Percentiles rank a stretch among this genome's conserved stretches.
These are phyloP conservation scores for Atta cephalotes DNA, from an alignment of 1,140 invertebrate species.

Conservation along the genomic window DNA sequence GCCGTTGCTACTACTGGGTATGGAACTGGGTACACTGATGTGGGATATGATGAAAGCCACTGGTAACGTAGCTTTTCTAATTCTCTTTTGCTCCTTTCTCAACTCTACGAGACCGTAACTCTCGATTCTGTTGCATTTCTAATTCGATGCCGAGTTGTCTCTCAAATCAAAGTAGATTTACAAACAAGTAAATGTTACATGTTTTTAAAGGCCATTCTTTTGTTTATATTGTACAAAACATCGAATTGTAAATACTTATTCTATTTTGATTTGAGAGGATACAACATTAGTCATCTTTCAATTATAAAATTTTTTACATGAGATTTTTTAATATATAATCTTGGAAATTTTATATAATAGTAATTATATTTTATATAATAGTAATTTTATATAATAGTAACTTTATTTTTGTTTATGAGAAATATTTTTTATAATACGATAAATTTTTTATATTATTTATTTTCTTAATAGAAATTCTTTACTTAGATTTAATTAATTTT, in stretches of 20 bases:
- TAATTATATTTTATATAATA: not conserved
- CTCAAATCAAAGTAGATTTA: not conserved
- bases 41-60: conserved; percentile 82
- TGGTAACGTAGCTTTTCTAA: conserved; percentile 67
- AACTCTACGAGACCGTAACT: not conserved
- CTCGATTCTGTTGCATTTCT: not conserved
- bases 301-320: not conserved
- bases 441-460: not conserved
- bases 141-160: not conserved
- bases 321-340: not conserved
- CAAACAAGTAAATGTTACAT: not conserved
- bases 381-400: not conserved
- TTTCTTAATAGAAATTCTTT: conserved; percentile 3
- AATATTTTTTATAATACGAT: conserved; percentile 5
- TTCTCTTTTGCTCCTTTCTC: not conserved
- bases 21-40: conserved; percentile 83
- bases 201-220: not conserved
- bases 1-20: conserved; percentile 83
- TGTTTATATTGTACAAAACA: not conserved
- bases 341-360: not conserved
- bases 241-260: not conserved
- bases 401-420: not conserved
- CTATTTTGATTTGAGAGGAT: not conserved
- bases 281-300: conserved; percentile 15
- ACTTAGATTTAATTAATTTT: conserved; percentile 53